Evolutionary conservation across 2,888 invertebrate genomes (phyloP).

Genomic region (Crepidodera aurea): DNA sequence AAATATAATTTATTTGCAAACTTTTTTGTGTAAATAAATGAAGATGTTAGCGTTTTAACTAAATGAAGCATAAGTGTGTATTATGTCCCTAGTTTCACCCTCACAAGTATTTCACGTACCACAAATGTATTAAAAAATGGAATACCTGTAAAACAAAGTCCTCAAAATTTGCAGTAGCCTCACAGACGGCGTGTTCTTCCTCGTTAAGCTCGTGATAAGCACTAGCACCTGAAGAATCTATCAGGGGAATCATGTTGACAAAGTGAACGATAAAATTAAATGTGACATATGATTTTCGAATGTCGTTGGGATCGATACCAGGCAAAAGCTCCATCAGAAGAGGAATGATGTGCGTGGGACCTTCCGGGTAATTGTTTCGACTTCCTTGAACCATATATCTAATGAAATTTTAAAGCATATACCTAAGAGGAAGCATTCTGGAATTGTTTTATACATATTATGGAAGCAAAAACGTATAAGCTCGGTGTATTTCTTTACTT

Average conservation of each 20-base stretch:
- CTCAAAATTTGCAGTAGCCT: conserved; percentile 85
- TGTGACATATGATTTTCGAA: conserved; percentile 76
- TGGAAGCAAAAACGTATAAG: too few species aligned
- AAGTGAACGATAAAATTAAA: conserved; percentile 82
- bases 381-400: conserved; percentile 63
- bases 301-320: conserved; percentile 90
- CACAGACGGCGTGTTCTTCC: conserved; percentile 78
- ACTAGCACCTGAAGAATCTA: conserved; percentile 83
- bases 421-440: too few species aligned
- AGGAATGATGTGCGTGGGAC: conserved; percentile 82
- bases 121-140: too few species aligned
- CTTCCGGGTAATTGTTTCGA: conserved; percentile 72
- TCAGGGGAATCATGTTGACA: conserved; percentile 79
- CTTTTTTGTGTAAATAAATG: too few species aligned
- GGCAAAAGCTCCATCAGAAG: conserved; percentile 82
- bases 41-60: too few species aligned
- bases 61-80: too few species aligned
- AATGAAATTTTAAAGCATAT: too few species aligned
- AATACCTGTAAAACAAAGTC: conserved; percentile 82
- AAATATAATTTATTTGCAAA: too few species aligned
- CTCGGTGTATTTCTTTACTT: conserved; percentile 20
- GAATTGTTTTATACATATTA: too few species aligned
- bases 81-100: too few species aligned
- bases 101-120: too few species aligned
- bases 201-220: conserved; percentile 75